A percentile compares a stretch with the other conserved stretches of the same genome.
These are phyloP conservation scores for Pollenia amentaria DNA, from an alignment of 2,888 invertebrate genomes.

Conservation along the genomic window DNA sequence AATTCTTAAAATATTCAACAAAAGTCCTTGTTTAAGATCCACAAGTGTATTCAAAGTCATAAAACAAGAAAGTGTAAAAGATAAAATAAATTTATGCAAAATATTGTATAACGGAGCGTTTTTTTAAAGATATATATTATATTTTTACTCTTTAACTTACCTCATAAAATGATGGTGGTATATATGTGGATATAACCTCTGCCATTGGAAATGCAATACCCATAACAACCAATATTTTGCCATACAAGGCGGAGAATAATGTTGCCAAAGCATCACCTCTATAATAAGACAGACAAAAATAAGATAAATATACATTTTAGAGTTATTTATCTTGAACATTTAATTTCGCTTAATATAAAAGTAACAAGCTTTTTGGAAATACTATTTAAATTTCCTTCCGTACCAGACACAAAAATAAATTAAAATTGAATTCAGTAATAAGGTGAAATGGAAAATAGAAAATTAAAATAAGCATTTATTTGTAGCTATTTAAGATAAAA, in stretches of 20 bases:
- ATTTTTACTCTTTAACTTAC: conserved; percentile 84
- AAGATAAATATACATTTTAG: conserved; percentile 23
- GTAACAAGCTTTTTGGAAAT: conserved; percentile 57
- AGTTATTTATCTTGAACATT: conserved; percentile 3
- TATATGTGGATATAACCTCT: conserved; percentile 97
- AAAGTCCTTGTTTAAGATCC: conserved; percentile 30
- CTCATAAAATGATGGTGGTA: conserved; percentile 97
- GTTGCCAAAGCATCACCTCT: conserved; percentile 94
- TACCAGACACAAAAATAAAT: conserved; percentile 36
- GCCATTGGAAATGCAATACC: conserved; percentile 98
- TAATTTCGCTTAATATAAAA: conserved; percentile 34
- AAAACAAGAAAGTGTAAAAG: neutral
- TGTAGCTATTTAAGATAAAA: too few species aligned
- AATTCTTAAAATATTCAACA: neutral
- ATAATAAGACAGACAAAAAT: conserved; percentile 78
- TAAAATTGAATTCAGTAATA: neutral
- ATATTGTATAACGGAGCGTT: neutral
- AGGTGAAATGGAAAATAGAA: neutral
- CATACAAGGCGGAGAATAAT: conserved; percentile 96
- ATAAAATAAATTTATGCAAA: neutral
- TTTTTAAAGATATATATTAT: neutral
- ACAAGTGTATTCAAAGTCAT: conserved; percentile 12
- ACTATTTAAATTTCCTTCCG: conserved; percentile 51
- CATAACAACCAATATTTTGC: conserved; percentile 96
- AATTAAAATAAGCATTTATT: too few species aligned